Conservation (phyloP, 2,888 invertebrate species). For the Dusona sp. region DNA sequence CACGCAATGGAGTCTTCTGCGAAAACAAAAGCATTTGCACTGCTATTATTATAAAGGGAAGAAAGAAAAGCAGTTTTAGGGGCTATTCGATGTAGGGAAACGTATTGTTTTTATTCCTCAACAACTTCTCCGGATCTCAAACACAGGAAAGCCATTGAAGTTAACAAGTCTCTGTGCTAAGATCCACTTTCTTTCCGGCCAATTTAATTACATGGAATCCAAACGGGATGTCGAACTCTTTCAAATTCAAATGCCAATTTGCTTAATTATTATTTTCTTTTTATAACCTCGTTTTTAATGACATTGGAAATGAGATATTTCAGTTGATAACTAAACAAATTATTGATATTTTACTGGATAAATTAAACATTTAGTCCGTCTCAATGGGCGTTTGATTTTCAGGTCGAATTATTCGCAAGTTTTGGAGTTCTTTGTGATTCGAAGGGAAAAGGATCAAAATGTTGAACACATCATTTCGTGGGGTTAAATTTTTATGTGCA, state of each 20-base stretch:
- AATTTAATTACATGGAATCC: slow-evolving; percentile 29
- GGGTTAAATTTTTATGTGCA: not conserved
- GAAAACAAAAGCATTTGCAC: not conserved
- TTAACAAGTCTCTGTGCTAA: slow-evolving; percentile 30
- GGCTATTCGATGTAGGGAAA: not conserved
- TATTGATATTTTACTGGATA: not conserved
- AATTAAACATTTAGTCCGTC: not conserved
- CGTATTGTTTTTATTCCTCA: slow-evolving; percentile 1
- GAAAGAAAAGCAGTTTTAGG: slow-evolving; percentile 26
- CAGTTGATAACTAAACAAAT: not conserved
- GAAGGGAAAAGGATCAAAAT: not conserved
- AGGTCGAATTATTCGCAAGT: not conserved
- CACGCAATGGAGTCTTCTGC: slow-evolving; percentile 1
- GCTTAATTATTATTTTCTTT: not conserved
- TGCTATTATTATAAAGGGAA: not conserved
- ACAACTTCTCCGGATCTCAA: slow-evolving; percentile 1
- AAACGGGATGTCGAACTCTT: not conserved
- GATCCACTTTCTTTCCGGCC: not conserved
- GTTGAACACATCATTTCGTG: not conserved
- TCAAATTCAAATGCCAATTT: not conserved
- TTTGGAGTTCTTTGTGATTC: not conserved
- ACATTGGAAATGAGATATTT: not conserved
- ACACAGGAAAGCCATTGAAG: slow-evolving; percentile 20
- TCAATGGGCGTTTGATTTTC: not conserved
- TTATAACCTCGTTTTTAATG: not conserved